Base-by-base conservation (phyloP, 2,797 vertebrate species). In the Hypotaenidia philippensis region DNA sequence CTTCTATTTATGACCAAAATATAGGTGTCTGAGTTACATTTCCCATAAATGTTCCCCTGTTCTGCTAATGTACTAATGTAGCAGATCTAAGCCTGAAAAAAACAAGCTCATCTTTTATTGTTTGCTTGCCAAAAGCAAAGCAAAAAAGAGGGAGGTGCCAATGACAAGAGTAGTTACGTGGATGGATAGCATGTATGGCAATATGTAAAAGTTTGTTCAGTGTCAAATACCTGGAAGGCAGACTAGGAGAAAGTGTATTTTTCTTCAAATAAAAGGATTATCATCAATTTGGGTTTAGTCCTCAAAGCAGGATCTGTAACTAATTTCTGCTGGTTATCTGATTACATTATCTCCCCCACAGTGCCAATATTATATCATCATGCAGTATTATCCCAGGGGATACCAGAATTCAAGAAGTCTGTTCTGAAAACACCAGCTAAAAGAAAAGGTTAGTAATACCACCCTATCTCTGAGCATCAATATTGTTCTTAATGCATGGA, bases 151-250 rank as follows among this genome's bases (percentile, higher is more conserved):
- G 29, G 34, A 64, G 19, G 10, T 34, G 8, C 6, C 4, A 10
- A 29, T 41, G 17, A 22, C 16, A 14, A 31, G 12, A 44, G 27
- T 36, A 53, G 11, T 74, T 84, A 65, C 3, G n/a, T 26, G 32
- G 45, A 49, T 21, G 14, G 5, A 38, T 19, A 11, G 4, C 6
- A 57, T 21, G 25, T 53, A 19, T 5, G 50, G 4, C 6, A 36
- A 29, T 8, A 31, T 53, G 4, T 8, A 45, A 61, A 78, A 57
- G 1, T 15, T 69, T 70, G 10, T 41, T 74, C 18, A 70, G 7
- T 61, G 38, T 5, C 41, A 41, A 0, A 0, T 34, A 26, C 21
- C 23, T 22, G 27, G 41, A 76, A 9, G 4, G 3, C 0, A 69
- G 56, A 61, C 52, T 9, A 60, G 8, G 9, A 69, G 10, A 86